A percentile compares a stretch with the other conserved stretches of the same genome.
These are phyloP conservation scores for Trissoscelio sp. DNA, from an alignment of 2,888 invertebrate genomes.

Conservation along the genomic window DNA sequence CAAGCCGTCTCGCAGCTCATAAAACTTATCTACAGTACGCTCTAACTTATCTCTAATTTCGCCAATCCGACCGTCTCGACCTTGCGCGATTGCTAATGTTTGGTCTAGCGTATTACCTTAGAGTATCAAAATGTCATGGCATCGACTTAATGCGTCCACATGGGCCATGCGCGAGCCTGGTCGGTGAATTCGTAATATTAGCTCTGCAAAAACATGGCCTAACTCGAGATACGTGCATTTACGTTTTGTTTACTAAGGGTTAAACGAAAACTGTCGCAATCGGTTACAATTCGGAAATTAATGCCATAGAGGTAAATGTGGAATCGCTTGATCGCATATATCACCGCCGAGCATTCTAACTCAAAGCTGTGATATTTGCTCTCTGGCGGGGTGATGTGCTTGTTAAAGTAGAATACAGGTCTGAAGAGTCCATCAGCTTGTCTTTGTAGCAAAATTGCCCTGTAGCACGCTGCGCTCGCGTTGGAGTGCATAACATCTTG, in stretches of 20 bases:
- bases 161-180: slow-evolving; percentile 3
- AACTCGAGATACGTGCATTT: not conserved
- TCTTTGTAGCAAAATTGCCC: not conserved
- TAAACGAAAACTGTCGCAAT: slow-evolving; percentile 6
- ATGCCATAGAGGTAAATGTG: slow-evolving; percentile 1
- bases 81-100: not conserved
- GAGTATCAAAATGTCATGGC: not conserved
- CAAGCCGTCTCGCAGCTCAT: slow-evolving; percentile 59
- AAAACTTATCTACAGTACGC: too few species aligned
- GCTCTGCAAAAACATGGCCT: slow-evolving; percentile 9
- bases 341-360: not conserved
- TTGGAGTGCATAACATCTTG: not conserved
- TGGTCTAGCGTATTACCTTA: not conserved
- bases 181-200: slow-evolving; percentile 5
- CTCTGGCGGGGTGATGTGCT: not conserved
- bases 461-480: not conserved
- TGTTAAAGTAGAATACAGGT: not conserved
- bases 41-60: too few species aligned
- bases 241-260: not conserved
- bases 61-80: not conserved
- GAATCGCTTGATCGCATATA: slow-evolving; percentile 8
- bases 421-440: not conserved
- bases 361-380: not conserved
- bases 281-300: slow-evolving; percentile 1
- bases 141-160: slow-evolving; percentile 5